Evolutionary conservation across 2,797 vertebrate genomes (phyloP), one percentile per base, ranked within the genome.

Genomic region (Fistularia commersonii): DNA sequence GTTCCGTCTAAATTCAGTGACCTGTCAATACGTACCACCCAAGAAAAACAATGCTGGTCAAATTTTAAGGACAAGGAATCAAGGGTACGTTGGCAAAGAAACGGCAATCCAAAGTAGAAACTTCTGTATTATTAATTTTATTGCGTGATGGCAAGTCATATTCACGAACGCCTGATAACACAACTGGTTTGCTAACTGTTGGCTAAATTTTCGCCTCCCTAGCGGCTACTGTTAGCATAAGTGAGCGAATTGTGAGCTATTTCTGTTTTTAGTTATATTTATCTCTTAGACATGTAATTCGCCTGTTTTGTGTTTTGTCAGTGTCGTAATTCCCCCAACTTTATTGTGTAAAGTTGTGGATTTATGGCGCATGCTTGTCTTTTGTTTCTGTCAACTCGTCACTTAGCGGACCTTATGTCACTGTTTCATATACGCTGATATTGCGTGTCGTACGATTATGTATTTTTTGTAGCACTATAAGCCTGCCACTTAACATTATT

Each of bases 1-100:
- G 77, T 83, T 83, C 82, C 80, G 55, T 8, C 0, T 1, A 1
- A 10, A 0, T 3, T 15, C 13, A 5, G 8, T 8, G 15, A 11
- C 1, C 56, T 51, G 57, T 54, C 44, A 50, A 37, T 44, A n/a
- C 0, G 5, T 3, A 12, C 15, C 35, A 48, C 13, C 14, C 6
- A 12, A 6, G 13, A 6, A 15, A 6, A 23, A 12, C 42, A 9
- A 6, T 13, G 32, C 14, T 6, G 11, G 32, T 38, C 3, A 8
- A 14, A 7, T 1, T 51, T 10, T 2, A 33, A 1, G 13, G 52
- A n/a, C 6, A 69, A 58, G 58, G 65, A 45, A 64, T 32, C 7
- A 0, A 38, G 1, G 11, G 7, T 11, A n/a, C 10, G 1, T 54
- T 42, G 10, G 52, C 12, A 61, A 50, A 55, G 39, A 55, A 31